Base-by-base conservation (phyloP, 1,140 invertebrate species). In the Antheraea mylitta region DNA sequence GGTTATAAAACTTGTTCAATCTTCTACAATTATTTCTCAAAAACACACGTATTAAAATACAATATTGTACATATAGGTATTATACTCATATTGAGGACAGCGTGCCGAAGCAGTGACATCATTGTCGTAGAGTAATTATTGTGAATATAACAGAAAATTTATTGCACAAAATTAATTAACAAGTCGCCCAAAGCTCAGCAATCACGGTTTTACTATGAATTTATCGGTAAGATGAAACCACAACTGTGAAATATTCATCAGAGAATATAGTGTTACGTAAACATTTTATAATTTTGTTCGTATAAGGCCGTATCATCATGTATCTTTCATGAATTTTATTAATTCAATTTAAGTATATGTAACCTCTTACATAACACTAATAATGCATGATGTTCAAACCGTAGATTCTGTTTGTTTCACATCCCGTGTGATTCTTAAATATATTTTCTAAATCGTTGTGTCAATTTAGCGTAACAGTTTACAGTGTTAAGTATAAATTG, bases 131-230 rank as follows among this genome's bases (percentile, higher is more conserved):
- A 66, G 18, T 37, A 72, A 53, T 53, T 0, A 53, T 53, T 68
- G 66, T 61, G 58, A 10, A 58, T 58, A 68, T 48, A 68, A 72
- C 45, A 62, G 42, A 42, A 37, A 63, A 63, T 63, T 19, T 22
- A 64, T 64, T 68, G 18, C 63, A 22, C 37, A 67, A 67, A 38
- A 16, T 38, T 68, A 61, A 72, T 68, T 68, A 72, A 71, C 61
- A 60, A 60, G 22, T 63, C 37, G 37, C 16, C 30, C 61, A 63
- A 63, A 63, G 36, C 22, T 63, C 36, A 19, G 59, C 59, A 63
- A 63, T 63, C 61, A n/a, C 37, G 13, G 19, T 53, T 53, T 53
- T 53, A 53, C 45, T 53, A 53, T 13, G 16, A 53, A 53, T 53
- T 37, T 7, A 63, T 63, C 11, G 18, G 16, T 63, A 63, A 37